Base-by-base conservation (phyloP, 2,888 invertebrate species). In the Alitta virens region DNA sequence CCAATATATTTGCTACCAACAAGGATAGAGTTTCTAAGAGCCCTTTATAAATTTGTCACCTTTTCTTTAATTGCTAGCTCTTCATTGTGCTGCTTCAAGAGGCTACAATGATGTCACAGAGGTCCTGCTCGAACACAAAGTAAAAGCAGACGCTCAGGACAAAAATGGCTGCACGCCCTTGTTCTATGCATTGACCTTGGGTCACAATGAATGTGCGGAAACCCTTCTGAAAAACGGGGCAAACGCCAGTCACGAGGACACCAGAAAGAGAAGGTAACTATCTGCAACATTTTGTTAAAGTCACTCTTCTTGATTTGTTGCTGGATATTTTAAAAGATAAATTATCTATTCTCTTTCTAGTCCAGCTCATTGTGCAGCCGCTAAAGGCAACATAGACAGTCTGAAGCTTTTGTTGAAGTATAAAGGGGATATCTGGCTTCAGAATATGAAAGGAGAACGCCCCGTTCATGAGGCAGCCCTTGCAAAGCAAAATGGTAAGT, bases 51-150 rank as follows among this genome's bases (percentile, higher is more conserved):
- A 40, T 9, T 12, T 12, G 16, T 46, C n/a, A 18, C n/a, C n/a
- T 21, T 5, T 46, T n/a, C n/a, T 46, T 50, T 42, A 51, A 50
- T 25, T 64, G 69, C 23, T 74, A 84, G 96, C 96, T 0, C 83
- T 99, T 26, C 98, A 99, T 78, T 98, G 98, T 82, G 96, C 97
- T 0, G 95, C 98, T 0, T 96, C 95, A 1, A 87, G 97, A 60
- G 98, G 98, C 0, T 96, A 97, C 79, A 90, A 91, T 0, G 91
- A 93, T 75, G 94, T 94, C 74, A 86, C 95, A 57, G 94, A 95
- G 75, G 90, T 91, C 0, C 82, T 98, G 62, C 87, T 95, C 0
- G 91, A 91, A 14, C 71, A 76, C 42, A 92, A 92, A 0, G 92
- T 94, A 1, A 88, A 90, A 25, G 90, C 94, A 0, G 94, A 97